These are phyloP conservation scores for Tragulus kanchil DNA, from an alignment of 2,113 vertebrate genomes.

Conservation along the genomic window DNA sequence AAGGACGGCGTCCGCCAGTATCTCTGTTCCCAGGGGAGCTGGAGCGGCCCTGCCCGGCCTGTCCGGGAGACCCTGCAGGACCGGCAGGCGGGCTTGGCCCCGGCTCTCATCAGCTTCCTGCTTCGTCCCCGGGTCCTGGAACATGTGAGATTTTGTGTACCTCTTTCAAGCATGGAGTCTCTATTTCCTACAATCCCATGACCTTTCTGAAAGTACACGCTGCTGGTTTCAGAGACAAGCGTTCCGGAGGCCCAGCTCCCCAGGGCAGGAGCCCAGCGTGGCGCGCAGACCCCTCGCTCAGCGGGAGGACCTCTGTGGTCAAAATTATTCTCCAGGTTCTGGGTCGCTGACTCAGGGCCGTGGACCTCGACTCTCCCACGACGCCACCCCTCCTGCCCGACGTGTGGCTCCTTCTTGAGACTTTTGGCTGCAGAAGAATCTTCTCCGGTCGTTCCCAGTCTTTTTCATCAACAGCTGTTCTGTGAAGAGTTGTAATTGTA, in stretches of 20 bases:
- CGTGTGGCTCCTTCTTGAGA: background rate
- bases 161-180: background rate
- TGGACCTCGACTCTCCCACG: background rate
- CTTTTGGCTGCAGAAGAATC: background rate
- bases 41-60: fast-evolving
- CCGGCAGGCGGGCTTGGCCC: background rate
- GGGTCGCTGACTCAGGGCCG: background rate
- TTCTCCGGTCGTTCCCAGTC: background rate
- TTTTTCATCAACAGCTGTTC: background rate
- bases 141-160: too few species aligned
- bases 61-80: background rate
- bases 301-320: background rate
- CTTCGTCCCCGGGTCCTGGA: background rate
- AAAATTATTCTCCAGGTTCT: background rate
- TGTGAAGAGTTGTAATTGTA: background rate
- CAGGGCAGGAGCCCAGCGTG: background rate
- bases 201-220: background rate
- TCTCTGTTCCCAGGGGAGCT: fast-evolving
- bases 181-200: background rate
- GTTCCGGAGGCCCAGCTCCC: background rate
- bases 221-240: background rate
- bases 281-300: background rate
- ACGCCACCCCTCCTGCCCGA: fast-evolving
- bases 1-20: background rate
- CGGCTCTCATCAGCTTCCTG: background rate